Conservation (phyloP, 2,797 vertebrate genomes). For the Chaenodraco wilsoni region DNA sequence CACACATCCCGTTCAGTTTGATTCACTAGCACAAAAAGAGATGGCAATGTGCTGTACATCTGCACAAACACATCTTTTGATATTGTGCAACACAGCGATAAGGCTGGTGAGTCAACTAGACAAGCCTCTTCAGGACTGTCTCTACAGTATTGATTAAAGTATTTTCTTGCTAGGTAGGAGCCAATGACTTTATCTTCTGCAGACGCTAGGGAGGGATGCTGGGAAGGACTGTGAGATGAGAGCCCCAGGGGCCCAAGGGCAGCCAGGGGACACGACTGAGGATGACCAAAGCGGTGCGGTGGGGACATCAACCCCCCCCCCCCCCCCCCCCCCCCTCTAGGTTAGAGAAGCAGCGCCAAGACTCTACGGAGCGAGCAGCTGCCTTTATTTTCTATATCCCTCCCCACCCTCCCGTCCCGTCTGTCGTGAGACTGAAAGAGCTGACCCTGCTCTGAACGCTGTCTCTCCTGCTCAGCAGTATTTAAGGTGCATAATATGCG, state of each 20-base stretch:
- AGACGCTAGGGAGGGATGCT: constrained; percentile 53
- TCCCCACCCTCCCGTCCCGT: constrained; percentile 39
- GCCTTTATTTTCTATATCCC: constrained; percentile 77
- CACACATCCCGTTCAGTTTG: constrained; percentile 23
- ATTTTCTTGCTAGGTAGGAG: constrained; percentile 65
- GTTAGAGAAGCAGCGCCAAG: constrained; percentile 74
- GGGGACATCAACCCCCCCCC: constrained; percentile 33
- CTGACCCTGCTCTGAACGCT: constrained; percentile 59
- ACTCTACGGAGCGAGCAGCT: constrained; percentile 84
- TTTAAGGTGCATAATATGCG: constrained; percentile 68
- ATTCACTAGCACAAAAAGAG: constrained; percentile 27
- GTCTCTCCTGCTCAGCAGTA: constrained; percentile 49
- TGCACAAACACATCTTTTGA: constrained; percentile 36
- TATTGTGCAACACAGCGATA: constrained; percentile 55
- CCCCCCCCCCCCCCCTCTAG: constrained; percentile 44
- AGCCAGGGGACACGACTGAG: constrained; percentile 74
- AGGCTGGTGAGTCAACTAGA: constrained; percentile 52
- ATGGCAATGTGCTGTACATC: constrained; percentile 37
- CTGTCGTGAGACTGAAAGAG: constrained; percentile 55
- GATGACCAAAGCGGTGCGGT: constrained; percentile 58
- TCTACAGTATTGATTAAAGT: constrained; percentile 75
- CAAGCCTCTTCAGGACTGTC: constrained; percentile 55
- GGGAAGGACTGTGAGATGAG: constrained; percentile 58
- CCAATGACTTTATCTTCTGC: constrained; percentile 57
- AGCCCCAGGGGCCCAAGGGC: constrained; percentile 69